Conservation (phyloP, 2,888 invertebrate genomes). For the Adineta ricciae region DNA sequence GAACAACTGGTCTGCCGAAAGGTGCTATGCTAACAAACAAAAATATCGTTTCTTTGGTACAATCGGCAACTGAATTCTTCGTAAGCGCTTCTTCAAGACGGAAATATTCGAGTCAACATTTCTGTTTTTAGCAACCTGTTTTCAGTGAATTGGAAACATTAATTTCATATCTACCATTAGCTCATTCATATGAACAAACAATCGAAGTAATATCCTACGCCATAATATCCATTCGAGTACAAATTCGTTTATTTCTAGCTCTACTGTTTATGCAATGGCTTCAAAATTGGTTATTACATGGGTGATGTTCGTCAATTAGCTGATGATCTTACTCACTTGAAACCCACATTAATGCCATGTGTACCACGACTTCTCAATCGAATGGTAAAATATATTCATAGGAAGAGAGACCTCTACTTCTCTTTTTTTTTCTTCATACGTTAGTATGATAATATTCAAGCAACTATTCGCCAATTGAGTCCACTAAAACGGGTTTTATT, state of each 20-base stretch:
- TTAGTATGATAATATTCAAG: constrained; percentile 25
- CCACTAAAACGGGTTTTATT: constrained; percentile 20
- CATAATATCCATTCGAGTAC: no score
- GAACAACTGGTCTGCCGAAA: constrained; percentile 69
- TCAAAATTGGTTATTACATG: constrained; percentile 54
- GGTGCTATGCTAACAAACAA: constrained; percentile 91
- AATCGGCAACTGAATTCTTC: neutral
- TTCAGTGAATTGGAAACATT: constrained; percentile 34
- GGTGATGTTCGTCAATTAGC: constrained; percentile 43
- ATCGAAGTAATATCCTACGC: constrained; percentile 38
- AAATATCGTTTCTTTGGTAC: constrained; percentile 69
- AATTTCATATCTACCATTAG: constrained; percentile 86
- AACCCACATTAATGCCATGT: constrained; percentile 45
- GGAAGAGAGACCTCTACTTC: no score
- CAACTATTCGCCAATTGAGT: constrained; percentile 23
- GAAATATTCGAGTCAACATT: neutral
- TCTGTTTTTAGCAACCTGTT: neutral
- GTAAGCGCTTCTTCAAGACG: neutral
- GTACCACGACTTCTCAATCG: constrained; percentile 47
- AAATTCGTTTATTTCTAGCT: neutral
- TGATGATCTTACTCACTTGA: constrained; percentile 44
- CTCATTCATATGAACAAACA: constrained; percentile 84
- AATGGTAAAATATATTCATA: constrained; percentile 40
- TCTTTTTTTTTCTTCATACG: neutral
- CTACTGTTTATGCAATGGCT: constrained; percentile 55